Conservation (phyloP, 2,888 invertebrate species). For the Eupithecia centaureata region DNA sequence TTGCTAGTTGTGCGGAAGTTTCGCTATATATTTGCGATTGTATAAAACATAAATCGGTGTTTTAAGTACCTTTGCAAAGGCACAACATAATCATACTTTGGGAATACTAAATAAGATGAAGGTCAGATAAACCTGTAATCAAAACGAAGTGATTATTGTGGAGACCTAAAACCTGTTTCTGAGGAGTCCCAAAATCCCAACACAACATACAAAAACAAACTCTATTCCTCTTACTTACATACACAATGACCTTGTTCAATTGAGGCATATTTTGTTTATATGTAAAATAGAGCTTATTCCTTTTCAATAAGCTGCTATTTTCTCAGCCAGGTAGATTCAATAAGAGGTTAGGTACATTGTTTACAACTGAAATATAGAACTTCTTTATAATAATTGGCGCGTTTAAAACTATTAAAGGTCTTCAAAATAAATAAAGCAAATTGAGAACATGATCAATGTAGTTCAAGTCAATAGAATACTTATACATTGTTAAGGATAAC, state of each 20-base stretch:
- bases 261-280: not conserved
- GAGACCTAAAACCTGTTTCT: not conserved
- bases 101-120: not conserved
- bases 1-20: not conserved
- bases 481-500: too few species aligned
- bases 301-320: conserved; percentile 11
- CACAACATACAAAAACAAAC: not conserved
- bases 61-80: not conserved
- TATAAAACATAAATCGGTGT: not conserved
- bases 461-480: too few species aligned
- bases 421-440: too few species aligned
- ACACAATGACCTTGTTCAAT: not conserved
- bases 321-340: conserved; percentile 89
- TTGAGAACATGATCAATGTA: too few species aligned
- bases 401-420: too few species aligned
- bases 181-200: not conserved
- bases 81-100: not conserved
- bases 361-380: too few species aligned
- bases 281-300: not conserved
- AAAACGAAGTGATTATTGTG: not conserved
- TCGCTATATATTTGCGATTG: not conserved
- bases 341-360: too few species aligned
- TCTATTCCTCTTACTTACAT: not conserved
- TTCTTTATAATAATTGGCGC: too few species aligned
- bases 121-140: not conserved